Base-by-base conservation (phyloP, 64 coral and sea anemone genomes). In the Pocillopora verrucosa region DNA sequence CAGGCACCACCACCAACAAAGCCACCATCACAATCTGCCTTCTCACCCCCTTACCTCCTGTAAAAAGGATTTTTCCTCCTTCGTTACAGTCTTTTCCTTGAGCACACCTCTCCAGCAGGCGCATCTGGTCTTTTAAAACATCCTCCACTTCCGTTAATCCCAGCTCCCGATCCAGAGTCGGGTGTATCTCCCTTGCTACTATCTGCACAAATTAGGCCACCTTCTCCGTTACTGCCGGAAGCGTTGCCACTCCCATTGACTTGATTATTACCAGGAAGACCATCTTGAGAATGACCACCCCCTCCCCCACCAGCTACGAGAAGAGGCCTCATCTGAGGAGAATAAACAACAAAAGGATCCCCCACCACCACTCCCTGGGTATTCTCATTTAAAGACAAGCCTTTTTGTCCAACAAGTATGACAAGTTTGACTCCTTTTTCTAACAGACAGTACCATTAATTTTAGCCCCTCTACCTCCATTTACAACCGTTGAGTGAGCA, bases 1-100 rank as follows among this genome's bases (percentile, higher is more conserved):
- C 94, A 92, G 10, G 90, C 94, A 41, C 94, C 94, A 16, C 94
- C 94, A 3, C 94, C 94, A 35, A 90, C 94, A 92, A 96, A 96
- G 16, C 94, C 94, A 74, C 94, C 94, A 59, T 86, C 80, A 75
- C 94, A 96, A 60, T 79, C 57, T 34, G 13, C 0, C 11, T 26
- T 22, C 14, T 76, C 0, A 2, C 94, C 94, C 94, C 94, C 17
- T 84, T 56, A 16, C 89, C 89, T 24, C 86, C 80, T 16, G 65
- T 59, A 0, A 59, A 59, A 10, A 73, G 74, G 11, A 90, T 84
- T 25, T 37, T 73, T 0, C 94, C 94, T 36, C 94, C 94, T 45
- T 95, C 41, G 11, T 25, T 1, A 36, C 94, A 95, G n/a, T n/a
- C n/a, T n/a, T n/a, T n/a, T n/a, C n/a, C n/a, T n/a, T 1, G 10